These are phyloP conservation scores for Platynereis dumerilii DNA, from an alignment of 2,888 invertebrate genomes.

Conservation along the genomic window DNA sequence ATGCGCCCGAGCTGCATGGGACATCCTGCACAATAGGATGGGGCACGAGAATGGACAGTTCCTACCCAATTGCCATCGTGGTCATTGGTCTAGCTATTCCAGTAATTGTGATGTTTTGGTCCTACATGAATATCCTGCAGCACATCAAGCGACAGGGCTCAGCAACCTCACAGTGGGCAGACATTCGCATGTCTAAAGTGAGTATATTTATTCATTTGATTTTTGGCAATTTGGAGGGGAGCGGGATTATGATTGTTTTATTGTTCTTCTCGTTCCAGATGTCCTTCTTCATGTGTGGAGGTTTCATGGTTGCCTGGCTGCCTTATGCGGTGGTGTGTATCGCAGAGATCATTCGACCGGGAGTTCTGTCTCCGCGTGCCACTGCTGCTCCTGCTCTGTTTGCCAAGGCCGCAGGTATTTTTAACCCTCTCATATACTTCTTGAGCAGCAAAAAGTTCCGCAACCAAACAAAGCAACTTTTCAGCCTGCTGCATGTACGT, in stretches of 20 bases:
- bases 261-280: constrained; percentile 1
- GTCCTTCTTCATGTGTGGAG: not conserved
- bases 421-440: constrained; percentile 6
- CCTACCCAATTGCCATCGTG: too few relatives aligned
- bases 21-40: not conserved
- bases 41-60: not conserved
- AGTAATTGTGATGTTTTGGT: too few relatives aligned
- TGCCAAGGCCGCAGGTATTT: not conserved
- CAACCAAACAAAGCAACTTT: too few relatives aligned
- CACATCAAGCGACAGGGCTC: too few relatives aligned
- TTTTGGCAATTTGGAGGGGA: too few relatives aligned
- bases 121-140: too few relatives aligned
- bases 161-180: too few relatives aligned
- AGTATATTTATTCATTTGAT: too few relatives aligned
- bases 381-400: not conserved
- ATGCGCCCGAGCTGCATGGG: not conserved
- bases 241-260: too few relatives aligned
- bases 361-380: not conserved
- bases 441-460: not conserved
- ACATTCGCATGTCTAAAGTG: too few relatives aligned
- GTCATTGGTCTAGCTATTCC: too few relatives aligned
- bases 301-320: not conserved
- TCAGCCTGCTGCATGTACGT: too few relatives aligned
- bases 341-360: not conserved
- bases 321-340: not conserved